Evolutionary conservation across 2,797 vertebrate genomes (phyloP), one percentile per base, ranked within the genome.

Genomic region (Coracias cyanogaster): DNA sequence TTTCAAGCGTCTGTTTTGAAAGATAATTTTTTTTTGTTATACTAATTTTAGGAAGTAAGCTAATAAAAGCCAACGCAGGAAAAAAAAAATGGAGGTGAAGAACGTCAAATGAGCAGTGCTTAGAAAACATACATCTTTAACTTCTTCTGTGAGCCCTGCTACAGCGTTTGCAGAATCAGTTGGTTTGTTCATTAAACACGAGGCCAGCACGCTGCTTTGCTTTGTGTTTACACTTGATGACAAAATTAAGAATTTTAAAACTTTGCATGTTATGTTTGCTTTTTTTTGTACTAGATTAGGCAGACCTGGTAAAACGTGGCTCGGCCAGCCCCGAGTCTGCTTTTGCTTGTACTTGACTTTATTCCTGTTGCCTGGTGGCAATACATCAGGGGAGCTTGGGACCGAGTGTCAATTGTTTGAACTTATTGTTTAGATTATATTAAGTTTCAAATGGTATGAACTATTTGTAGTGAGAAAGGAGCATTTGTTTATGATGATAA

Each of bases 401-500:
- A 58, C 35, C 12, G 22, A 10, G 41, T 64, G 71, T 74, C 37
- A 52, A 28, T 60, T 79, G 45, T 88, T 77, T 86, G 78, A 45
- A 93, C 88, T 78, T 35, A 49, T 64, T 95, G 86, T 96, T 96
- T 95, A 86, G 91, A 87, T 96, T 78, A 24, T 57, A 51, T 86
- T 94, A 15, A 5, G 43, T 94, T 97, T 93, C 73, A 72, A 45
- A 82, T 69, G 10, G 60, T 76, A 48, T 8, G 73, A 89, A 88
- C 57, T 94, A 25, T 64, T 74, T 64, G 89, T 80, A 86, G 93
- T 89, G 95, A 97, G 96, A 93, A 96, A 95, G 55, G 64, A 91
- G 67, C 90, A 31, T 90, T 98, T 95, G 88, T 94, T 95, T 95
- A 83, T 26, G 48, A 28, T 54, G 94, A 90, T 97, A 89, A 97